Conservation (phyloP, 1,140 invertebrate species). For the Conus betulinus region DNA sequence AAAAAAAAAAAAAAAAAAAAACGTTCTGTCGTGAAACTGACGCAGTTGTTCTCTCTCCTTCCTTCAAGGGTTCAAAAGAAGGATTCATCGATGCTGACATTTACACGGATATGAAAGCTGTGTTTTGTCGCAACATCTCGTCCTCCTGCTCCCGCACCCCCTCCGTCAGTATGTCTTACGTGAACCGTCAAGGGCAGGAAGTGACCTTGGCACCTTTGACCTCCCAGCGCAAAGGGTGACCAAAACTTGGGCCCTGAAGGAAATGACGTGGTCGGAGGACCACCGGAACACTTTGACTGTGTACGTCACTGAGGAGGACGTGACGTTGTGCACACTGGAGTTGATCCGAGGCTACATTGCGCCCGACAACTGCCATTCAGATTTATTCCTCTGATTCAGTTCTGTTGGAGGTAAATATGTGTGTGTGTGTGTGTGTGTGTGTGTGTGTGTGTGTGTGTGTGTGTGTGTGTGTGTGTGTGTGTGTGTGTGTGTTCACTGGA, state of each 20-base stretch:
- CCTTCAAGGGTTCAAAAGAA: background rate
- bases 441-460: background rate
- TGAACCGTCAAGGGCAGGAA: background rate
- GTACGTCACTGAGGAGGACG: background rate
- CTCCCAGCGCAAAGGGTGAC: background rate
- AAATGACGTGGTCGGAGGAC: conserved; percentile 33
- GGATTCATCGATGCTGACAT: conserved; percentile 25
- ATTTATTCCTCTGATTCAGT: background rate
- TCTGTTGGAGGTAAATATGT: background rate
- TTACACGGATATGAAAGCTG: background rate
- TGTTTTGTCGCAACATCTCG: background rate
- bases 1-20: too few relatives aligned
- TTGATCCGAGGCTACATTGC: conserved; percentile 3
- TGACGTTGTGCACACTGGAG: background rate
- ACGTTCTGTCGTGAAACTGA: too few relatives aligned
- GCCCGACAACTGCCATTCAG: background rate
- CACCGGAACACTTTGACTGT: background rate
- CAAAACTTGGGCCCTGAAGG: conserved; percentile 13
- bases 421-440: background rate
- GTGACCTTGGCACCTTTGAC: background rate
- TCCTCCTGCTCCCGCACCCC: background rate
- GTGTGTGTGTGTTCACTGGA: too few relatives aligned
- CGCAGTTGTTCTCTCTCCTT: too few relatives aligned
- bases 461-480: too few relatives aligned
- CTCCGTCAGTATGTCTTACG: background rate